A percentile compares a stretch with the other conserved stretches of the same genome.
These are phyloP conservation scores for Platycnemis pennipes DNA, from an alignment of 2,888 invertebrate genomes.

Conservation along the genomic window DNA sequence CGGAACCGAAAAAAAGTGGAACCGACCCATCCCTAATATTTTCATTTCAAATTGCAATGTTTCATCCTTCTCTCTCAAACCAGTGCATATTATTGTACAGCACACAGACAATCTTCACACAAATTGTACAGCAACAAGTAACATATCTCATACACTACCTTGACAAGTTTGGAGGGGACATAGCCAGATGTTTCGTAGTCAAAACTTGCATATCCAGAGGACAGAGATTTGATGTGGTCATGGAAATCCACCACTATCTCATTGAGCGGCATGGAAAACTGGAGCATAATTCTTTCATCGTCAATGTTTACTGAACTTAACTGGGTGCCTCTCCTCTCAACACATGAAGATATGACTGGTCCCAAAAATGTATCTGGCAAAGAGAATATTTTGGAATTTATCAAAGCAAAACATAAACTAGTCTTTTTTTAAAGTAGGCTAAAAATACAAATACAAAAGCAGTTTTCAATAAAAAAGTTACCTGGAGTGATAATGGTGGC, in stretches of 20 bases:
- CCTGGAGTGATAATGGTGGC: slow-evolving; percentile 94
- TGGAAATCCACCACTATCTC: slow-evolving; percentile 98
- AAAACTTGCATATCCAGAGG: slow-evolving; percentile 97
- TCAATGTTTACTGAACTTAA: slow-evolving; percentile 89
- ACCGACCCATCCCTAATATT: too few relatives aligned
- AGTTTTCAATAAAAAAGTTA: slow-evolving; percentile 74
- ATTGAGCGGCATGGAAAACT: slow-evolving; percentile 92
- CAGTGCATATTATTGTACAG: too few relatives aligned
- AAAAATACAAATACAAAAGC: neutral
- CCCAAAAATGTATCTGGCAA: slow-evolving; percentile 84
- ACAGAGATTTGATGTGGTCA: slow-evolving; percentile 92
- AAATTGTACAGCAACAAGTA: too few relatives aligned
- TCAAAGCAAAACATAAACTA: neutral
- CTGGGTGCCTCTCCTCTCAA: slow-evolving; percentile 87
- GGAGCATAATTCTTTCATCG: slow-evolving; percentile 89
- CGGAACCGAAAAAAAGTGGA: too few relatives aligned
- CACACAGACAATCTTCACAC: too few relatives aligned
- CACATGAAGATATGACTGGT: slow-evolving; percentile 86
- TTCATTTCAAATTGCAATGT: too few relatives aligned
- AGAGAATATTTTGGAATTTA: slow-evolving; percentile 42
- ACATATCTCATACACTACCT: slow-evolving; percentile 81
- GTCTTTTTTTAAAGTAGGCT: neutral
- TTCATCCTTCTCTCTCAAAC: too few relatives aligned
- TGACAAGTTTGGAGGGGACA: slow-evolving; percentile 87
- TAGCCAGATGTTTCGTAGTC: slow-evolving; percentile 95